These are phyloP conservation scores for Scrobipalpa atriplicella DNA, from an alignment of 2,888 invertebrate species.

Conservation along the genomic window DNA sequence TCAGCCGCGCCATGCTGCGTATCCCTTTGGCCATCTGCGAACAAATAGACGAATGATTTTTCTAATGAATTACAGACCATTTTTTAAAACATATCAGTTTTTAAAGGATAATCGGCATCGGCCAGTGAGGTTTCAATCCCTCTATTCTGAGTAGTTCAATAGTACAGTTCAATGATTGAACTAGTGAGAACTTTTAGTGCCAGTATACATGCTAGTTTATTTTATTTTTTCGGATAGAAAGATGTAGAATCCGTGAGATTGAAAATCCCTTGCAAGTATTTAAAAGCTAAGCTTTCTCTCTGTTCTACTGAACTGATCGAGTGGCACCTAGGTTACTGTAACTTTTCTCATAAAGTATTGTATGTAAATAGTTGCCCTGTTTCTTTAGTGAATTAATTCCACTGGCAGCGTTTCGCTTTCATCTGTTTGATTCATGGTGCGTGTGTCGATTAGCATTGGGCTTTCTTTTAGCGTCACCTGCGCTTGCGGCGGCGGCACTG, in stretches of 20 bases:
- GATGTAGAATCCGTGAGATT: no score
- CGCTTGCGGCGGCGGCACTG: neutral
- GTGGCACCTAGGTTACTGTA: slow-evolving; percentile 16
- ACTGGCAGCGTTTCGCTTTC: slow-evolving; percentile 37
- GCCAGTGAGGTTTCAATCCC: no score
- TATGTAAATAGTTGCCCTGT: slow-evolving; percentile 20
- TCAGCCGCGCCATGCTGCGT: slow-evolving; percentile 43
- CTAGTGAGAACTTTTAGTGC: no score
- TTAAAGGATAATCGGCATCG: no score
- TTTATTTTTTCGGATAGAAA: no score
- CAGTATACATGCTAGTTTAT: no score
- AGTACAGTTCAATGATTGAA: no score
- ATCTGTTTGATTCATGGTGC: slow-evolving; percentile 35
- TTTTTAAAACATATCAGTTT: no score
- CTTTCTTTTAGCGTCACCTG: slow-evolving; percentile 31
- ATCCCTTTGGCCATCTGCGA: slow-evolving; percentile 57
- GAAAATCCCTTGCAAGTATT: no score
- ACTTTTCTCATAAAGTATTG: slow-evolving; percentile 19
- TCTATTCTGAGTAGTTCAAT: no score
- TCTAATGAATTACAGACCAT: no score
- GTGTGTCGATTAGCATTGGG: slow-evolving; percentile 44
- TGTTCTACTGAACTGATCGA: slow-evolving; percentile 8
- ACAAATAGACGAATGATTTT: slow-evolving; percentile 27
- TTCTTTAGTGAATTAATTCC: slow-evolving; percentile 20
- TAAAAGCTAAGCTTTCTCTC: neutral